Percentiles rank a stretch among this genome's conserved stretches.
Conservation (phyloP, 37 sponge, comb jelly and placozoan genomes). For the Spongilla lacustris region DNA sequence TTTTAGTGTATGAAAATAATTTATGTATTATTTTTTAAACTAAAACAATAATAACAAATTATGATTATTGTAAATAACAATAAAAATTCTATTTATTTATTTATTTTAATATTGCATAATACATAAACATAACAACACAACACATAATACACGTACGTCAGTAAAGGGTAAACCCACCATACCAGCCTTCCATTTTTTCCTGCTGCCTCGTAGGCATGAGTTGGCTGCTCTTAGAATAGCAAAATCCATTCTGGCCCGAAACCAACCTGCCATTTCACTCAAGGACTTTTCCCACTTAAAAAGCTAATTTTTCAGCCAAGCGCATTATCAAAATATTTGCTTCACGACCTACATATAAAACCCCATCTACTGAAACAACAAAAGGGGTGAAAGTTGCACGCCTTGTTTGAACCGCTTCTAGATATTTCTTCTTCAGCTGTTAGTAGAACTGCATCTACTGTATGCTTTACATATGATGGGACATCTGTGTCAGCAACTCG, state of each 20-base stretch:
- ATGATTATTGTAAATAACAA: too few relatives aligned
- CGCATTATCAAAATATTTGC: not conserved
- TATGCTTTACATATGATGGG: too few relatives aligned
- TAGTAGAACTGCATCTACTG: too few relatives aligned
- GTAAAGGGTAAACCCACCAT: too few relatives aligned
- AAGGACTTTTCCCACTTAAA: conserved; percentile 27
- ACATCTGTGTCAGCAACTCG: too few relatives aligned
- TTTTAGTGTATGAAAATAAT: too few relatives aligned
- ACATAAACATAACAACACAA: too few relatives aligned
- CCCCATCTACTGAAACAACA: conserved; percentile 41
- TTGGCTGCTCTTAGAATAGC: conserved; percentile 28
- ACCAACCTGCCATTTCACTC: not conserved
- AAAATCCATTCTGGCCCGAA: conserved; percentile 9
- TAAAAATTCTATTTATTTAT: too few relatives aligned
- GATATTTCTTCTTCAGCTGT: not conserved
- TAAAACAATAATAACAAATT: too few relatives aligned
- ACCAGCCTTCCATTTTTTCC: conserved; percentile 4
- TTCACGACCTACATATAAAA: conserved; percentile 25
- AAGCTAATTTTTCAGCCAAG: conserved; percentile 12
- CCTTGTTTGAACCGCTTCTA: conserved; percentile 4
- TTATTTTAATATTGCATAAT: too few relatives aligned
- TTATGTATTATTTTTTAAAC: too few relatives aligned
- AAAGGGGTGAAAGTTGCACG: conserved; percentile 43
- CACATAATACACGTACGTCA: too few relatives aligned
- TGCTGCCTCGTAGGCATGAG: conserved; percentile 9